Evolutionary conservation across 2,797 vertebrate genomes (phyloP).

Genomic region (Myiothlypis chrysogaster): DNA sequence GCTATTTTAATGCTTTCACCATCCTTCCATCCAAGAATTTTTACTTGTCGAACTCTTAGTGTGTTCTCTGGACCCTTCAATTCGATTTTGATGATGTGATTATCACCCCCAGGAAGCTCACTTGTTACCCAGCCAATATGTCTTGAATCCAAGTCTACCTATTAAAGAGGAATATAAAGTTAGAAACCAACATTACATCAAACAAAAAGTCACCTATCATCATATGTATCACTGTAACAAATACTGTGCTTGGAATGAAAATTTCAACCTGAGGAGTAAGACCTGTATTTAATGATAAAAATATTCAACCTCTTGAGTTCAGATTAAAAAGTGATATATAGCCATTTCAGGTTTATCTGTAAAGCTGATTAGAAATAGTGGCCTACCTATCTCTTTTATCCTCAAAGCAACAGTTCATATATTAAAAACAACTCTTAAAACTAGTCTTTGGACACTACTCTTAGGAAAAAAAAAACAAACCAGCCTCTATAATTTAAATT

Average conservation of each 20-base stretch:
- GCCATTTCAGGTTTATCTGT: neutral
- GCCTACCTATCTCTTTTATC: neutral
- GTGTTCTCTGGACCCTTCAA: conserved; percentile 98
- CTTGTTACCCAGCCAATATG: conserved; percentile 99
- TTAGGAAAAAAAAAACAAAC: neutral
- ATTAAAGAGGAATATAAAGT: conserved; percentile 41
- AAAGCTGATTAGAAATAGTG: neutral
- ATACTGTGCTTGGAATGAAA: neutral
- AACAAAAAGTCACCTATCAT: neutral
- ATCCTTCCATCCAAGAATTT: conserved; percentile 97
- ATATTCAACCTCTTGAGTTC: neutral
- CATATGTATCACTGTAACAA: neutral
- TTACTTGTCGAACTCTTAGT: conserved; percentile 95
- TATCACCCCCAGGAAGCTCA: conserved; percentile 94
- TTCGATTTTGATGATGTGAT: conserved; percentile 97
- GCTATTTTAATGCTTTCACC: conserved; percentile 96
- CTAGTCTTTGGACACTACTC: neutral
- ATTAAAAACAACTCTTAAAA: neutral
- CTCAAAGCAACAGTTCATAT: neutral
- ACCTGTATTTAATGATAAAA: neutral
- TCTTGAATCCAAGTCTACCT: conserved; percentile 96
- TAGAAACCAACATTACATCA: neutral
- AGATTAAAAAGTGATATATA: neutral
- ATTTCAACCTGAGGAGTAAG: neutral
- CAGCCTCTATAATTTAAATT: neutral